Base-by-base conservation (phyloP, 2,797 vertebrate genomes). In the Yasuhikotakia modesta region DNA sequence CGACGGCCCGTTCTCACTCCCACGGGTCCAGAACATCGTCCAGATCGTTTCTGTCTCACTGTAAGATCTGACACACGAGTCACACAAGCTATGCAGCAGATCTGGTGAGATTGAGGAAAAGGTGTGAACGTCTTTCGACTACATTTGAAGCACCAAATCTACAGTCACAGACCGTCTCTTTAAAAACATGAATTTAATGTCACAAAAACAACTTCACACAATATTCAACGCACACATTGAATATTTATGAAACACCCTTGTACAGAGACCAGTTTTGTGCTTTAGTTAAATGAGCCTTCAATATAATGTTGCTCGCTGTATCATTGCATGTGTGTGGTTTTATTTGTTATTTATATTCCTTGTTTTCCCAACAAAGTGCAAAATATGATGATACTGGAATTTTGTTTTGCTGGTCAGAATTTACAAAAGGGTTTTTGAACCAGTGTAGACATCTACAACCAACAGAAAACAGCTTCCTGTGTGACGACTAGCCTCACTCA, bases 11-110 rank as follows among this genome's bases (percentile, higher is more conserved):
- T 52, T 55, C n/a, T 60, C 30, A 10, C 19, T 69, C 73, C 63
- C 19, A 76, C 60, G 73, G 45, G 39, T 48, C 64, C 46, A 60
- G 65, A 65, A 77, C 63, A 50, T 76, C 76, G 52, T 66, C 63
- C 53, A 55, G 35, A 70, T 63, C 35, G 8, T 35, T 35, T 35
- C 8, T 35, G 8, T 35, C 35, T 35, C 35, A 35, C 35, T 5
- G 35, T 35, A 66, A 55, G 60, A 65, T 50, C 22, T 35, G 35
- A 52, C 46, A 75, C 27, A 70, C 57, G 2, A 83, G 78, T 83
- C 78, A 80, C 55, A 70, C 39, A 68, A 35, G 5, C 35, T 35
- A 35, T 35, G 5, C 8, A 2, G 35, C 5, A 35, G 35, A 35
- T 35, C 35, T 35, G 8, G 8, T 58, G 57, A 57, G 35, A 66